Evolutionary conservation across 2,888 invertebrate species (phyloP).

Genomic region (Heteromurus nitidus): DNA sequence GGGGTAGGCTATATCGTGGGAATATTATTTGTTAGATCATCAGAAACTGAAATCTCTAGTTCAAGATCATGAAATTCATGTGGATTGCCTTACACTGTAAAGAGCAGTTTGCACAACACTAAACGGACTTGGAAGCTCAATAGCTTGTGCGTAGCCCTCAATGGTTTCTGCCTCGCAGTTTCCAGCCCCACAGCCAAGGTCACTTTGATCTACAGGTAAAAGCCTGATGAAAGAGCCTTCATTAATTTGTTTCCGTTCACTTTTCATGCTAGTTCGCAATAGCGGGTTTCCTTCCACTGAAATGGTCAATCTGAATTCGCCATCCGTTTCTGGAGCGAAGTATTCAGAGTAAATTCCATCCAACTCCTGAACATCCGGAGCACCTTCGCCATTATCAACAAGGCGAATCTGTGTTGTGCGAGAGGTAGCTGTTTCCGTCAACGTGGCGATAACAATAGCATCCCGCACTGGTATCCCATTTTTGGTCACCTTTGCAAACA

Average conservation of each 20-base stretch:
- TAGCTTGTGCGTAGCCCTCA: constrained; percentile 27
- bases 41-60: no score
- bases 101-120: background rate
- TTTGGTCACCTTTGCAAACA: constrained; percentile 53
- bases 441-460: constrained; percentile 13
- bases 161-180: constrained; percentile 22
- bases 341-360: constrained; percentile 69
- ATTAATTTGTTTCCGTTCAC: background rate
- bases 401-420: constrained; percentile 11
- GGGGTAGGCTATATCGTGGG: constrained; percentile 43
- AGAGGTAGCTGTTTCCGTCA: background rate
- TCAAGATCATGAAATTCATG: no score
- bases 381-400: constrained; percentile 58
- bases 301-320: constrained; percentile 49
- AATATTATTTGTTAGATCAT: no score
- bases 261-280: background rate
- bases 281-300: constrained; percentile 24
- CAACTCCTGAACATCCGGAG: constrained; percentile 54
- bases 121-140: constrained; percentile 12
- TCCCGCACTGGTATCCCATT: constrained; percentile 40
- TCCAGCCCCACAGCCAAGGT: constrained; percentile 33
- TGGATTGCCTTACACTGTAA: constrained; percentile 9
- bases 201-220: constrained; percentile 51
- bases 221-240: constrained; percentile 40
- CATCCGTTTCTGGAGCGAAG: constrained; percentile 62